Base-by-base conservation (phyloP, 2,888 invertebrate genomes). In the Morpho deidamia region DNA sequence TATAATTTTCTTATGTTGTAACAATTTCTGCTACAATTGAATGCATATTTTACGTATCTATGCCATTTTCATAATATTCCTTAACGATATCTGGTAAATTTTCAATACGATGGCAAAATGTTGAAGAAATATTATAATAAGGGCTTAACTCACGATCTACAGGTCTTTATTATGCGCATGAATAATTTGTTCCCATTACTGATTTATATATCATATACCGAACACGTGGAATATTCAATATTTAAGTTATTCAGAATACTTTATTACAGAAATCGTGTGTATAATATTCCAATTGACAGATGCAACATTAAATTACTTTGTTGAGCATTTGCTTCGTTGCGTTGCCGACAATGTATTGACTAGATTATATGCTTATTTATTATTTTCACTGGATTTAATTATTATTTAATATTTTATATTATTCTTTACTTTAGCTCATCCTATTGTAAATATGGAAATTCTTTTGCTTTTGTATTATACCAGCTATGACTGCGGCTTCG, bases 151-250 rank as follows among this genome's bases (percentile, higher is more conserved):
- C 86, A 84, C 84, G 86, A 86, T 78, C 76, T 72, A 59, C 58
- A 64, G 65, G 74, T 77, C 71, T 72, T 88, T 87, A 84, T 70
- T 84, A 87, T 88, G 88, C 82, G 87, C 88, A 88, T 88, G 86
- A 83, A 87, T 88, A 88, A 88, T 87, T 79, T 82, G 83, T 75
- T 73, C 71, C 74, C 71, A 84, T 85, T 86, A 82, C 69, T 83
- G 79, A 86, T 86, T 85, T 85, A 84, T 84, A 66, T 78, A 81
- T 78, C 80, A 83, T 86, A 82, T 78, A 81, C 72, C 65, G 74
- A 68, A 72, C 68, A 68, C 67, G 72, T 66, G 76, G 72, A 78
- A 76, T 77, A 70, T 78, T 78, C 55, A 45, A 58, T 77, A 78
- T 73, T 71, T 72, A 63, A 68, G 70, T 75, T 71, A 78, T 72